Percentiles rank a stretch among this genome's conserved stretches.
Conservation (phyloP, 2,888 invertebrate genomes). For the Spicauda simplicius region DNA sequence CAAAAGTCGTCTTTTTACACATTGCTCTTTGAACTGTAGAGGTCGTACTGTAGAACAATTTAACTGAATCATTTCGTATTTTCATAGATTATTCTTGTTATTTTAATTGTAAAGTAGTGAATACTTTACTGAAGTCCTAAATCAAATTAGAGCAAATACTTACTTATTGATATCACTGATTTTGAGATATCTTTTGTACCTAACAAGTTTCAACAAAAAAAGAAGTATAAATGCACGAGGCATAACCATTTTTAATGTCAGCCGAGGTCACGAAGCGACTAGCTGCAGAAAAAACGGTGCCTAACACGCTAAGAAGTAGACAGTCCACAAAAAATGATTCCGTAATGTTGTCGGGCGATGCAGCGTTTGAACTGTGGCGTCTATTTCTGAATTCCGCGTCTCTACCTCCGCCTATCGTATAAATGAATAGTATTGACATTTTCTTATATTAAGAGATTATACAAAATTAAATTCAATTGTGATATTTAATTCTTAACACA, state of each 20-base stretch:
- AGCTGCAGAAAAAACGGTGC: conserved; percentile 66
- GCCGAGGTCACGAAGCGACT: conserved; percentile 76
- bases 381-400: conserved; percentile 45
- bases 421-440: conserved; percentile 4
- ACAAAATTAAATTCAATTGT: no score
- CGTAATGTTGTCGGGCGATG: conserved; percentile 52
- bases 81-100: no score
- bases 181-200: conserved; percentile 41
- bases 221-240: conserved; percentile 63
- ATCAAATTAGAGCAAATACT: conserved; percentile 6
- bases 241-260: conserved; percentile 75
- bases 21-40: no score
- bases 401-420: conserved; percentile 40
- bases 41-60: no score
- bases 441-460: neutral
- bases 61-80: no score
- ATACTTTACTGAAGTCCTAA: neutral
- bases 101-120: no score
- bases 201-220: conserved; percentile 49
- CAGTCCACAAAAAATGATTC: conserved; percentile 71
- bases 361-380: conserved; percentile 48
- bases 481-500: no score
- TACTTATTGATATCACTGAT: conserved; percentile 36
- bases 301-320: conserved; percentile 75
- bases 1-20: no score